Base-by-base conservation (phyloP, 64 coral and sea anemone genomes). In the Actinia equina region DNA sequence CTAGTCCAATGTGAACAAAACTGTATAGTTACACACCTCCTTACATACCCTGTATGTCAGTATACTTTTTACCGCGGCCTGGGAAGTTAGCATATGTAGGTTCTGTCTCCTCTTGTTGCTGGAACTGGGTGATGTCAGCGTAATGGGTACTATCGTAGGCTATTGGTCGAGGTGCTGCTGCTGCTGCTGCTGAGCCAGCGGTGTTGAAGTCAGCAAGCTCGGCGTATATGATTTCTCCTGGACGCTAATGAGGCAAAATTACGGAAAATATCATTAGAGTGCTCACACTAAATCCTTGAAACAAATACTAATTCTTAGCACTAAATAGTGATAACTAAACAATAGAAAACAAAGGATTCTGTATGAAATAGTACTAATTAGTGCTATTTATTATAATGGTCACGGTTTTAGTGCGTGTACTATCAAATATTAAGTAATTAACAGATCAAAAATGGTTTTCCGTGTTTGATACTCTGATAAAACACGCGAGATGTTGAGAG, bases 211-310 rank as follows among this genome's bases (percentile, higher is more conserved):
- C 90, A 69, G 84, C 84, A 25, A 87, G 56, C 13, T 87, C 90
- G 27, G 90, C 90, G 52, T 87, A 91, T 7, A 87, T 27, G 19
- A 87, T 59, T 13, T 91, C 90, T 25, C 90, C 85, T 41, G 85
- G 90, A 42, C 27, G n/a, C 69, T 74, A 74, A 57, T 12, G 11
- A 4, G 55, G 15, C 6, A 57, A 57, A 57, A 5, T 2, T 12
- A 57, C 0, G 13, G 55, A 57, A 57, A 57, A 57, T 13, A 11
- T 57, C 11, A 57, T 57, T 57, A 57, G 1, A 56, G 14, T n/a
- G 9, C 5, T 13, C 5, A 56, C n/a, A n/a, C n/a, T n/a, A n/a
- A n/a, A n/a, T n/a, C n/a, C n/a, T n/a, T n/a, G n/a, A n/a, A n/a
- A n/a, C n/a, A n/a, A n/a, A n/a, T n/a, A n/a, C n/a, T n/a, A n/a